Evolutionary conservation across 2,888 invertebrate genomes (phyloP), one percentile per base, ranked within the genome.

Genomic region (Crepidodera aurea): DNA sequence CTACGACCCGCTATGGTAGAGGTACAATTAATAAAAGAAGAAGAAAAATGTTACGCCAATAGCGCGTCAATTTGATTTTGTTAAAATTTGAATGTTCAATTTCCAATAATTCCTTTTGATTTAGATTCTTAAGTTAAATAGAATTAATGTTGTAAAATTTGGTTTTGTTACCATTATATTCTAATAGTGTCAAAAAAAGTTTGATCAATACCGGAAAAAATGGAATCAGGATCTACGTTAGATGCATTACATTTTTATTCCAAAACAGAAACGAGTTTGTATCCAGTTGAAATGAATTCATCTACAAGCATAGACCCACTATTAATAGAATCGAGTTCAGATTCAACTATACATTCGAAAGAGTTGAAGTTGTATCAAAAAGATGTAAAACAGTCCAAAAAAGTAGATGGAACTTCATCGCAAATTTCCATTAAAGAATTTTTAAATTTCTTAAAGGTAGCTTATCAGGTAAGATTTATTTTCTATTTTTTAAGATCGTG

Each of bases 381-480:
- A 22, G 44, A 44, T 12, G 19, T 1, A n/a, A 44, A 44, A 22
- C 8, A 5, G 6, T 44, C 10, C 10, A 44, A 44, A 44, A 44
- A 44, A 44, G 5, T 12, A 15, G 29, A 60, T 44, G 60, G 37
- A 46, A 25, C 5, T 29, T 27, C 55, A 34, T 82, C 86, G 0
- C 87, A 90, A 78, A 86, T 90, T 50, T 87, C 89, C 0, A 86
- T 89, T 5, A 86, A 87, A 77, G 87, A 88, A 71, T 90, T 90
- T 74, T 86, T 90, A 71, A 88, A 89, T 74, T 90, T 90, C 74
- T 84, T 90, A 82, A 87, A 87, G 77, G 89, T 88, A 5, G 90
- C 90, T 0, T 90, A 90, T 78, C 89, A 89, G 81, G 87, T 90
- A 64, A 34, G 40, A 39, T n/a, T 37, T 22, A 27, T 34, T n/a